These are phyloP conservation scores for Pseudorhiza aurosa DNA, from an alignment of 30 jellyfish, hydroid and myxozoan genomes.

Conservation along the genomic window DNA sequence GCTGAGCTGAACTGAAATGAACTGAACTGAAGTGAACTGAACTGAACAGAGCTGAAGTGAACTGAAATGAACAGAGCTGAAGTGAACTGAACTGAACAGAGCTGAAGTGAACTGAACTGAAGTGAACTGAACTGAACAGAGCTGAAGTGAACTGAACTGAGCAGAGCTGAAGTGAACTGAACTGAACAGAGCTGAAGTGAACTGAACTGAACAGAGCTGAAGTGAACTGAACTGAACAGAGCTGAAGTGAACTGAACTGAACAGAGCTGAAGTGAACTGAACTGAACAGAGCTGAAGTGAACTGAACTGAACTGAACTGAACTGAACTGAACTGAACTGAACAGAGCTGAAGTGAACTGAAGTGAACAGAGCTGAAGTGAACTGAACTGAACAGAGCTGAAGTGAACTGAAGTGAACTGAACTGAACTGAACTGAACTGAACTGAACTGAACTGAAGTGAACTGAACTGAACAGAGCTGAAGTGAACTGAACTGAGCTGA, in stretches of 20 bases:
- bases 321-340: not conserved
- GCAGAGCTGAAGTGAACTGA: conserved; percentile 6
- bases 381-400: conserved; percentile 6
- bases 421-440: conserved; percentile 21
- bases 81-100: conserved; percentile 1
- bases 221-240: conserved; percentile 14
- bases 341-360: not conserved
- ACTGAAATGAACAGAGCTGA: conserved; percentile 14
- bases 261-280: conserved; percentile 6
- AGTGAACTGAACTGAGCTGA: conserved; percentile 14
- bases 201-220: conserved; percentile 14
- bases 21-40: conserved; percentile 17
- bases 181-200: conserved; percentile 14
- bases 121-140: conserved; percentile 6
- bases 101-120: conserved; percentile 18
- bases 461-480: conserved; percentile 14
- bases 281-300: conserved; percentile 7
- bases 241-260: conserved; percentile 14
- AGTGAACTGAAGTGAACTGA: conserved; percentile 4
- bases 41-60: conserved; percentile 10
- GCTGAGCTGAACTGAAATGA: conserved; percentile 13
- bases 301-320: not conserved
- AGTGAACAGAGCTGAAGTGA: conserved; percentile 9
- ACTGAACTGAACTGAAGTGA: conserved; percentile 13
- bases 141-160: conserved; percentile 14